phyloP scores from a whole-genome alignment of 2,888 invertebrate species.

The Ornithoptera alexandrae region DNA sequence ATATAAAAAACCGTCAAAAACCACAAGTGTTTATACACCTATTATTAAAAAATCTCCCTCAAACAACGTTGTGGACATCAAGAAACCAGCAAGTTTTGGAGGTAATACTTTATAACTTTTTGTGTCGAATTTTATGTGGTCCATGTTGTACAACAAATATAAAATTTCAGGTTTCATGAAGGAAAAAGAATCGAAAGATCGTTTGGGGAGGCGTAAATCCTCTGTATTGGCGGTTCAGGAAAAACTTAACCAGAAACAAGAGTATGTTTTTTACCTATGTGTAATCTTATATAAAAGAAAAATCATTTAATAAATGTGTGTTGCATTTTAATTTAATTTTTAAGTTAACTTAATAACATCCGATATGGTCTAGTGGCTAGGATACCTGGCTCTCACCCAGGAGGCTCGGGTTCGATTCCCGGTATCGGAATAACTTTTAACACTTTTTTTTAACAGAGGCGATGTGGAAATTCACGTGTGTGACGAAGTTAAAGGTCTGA shows the following conservation, averaged over 20 bases:
- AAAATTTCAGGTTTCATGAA: slow-evolving; percentile 61
- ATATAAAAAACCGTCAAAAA: slow-evolving; percentile 75
- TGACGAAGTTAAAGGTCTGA: slow-evolving; percentile 94
- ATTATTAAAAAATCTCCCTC: slow-evolving; percentile 75
- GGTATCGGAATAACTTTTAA: slow-evolving; percentile 57
- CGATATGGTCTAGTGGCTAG: slow-evolving; percentile 84
- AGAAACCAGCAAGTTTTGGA: slow-evolving; percentile 76
- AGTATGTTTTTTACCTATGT: slow-evolving; percentile 54
- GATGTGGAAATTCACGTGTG: slow-evolving; percentile 97
- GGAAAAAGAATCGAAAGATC: slow-evolving; percentile 71
- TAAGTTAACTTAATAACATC: background rate
- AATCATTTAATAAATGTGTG: no score
- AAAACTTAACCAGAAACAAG: slow-evolving; percentile 65
- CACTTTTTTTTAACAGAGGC: slow-evolving; percentile 66
- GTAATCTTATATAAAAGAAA: no score
- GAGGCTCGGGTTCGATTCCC: slow-evolving; percentile 88
- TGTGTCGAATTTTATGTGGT: background rate
- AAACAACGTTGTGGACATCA: slow-evolving; percentile 57
- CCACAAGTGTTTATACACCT: slow-evolving; percentile 75
- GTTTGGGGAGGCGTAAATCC: slow-evolving; percentile 72
- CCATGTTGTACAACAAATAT: background rate
- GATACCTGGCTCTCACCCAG: slow-evolving; percentile 87
- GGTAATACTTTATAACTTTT: slow-evolving; percentile 46
- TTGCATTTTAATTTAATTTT: background rate
- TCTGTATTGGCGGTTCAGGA: slow-evolving; percentile 65